Conservation (phyloP, 2,888 invertebrate genomes). For the Tetragnatha montana region DNA sequence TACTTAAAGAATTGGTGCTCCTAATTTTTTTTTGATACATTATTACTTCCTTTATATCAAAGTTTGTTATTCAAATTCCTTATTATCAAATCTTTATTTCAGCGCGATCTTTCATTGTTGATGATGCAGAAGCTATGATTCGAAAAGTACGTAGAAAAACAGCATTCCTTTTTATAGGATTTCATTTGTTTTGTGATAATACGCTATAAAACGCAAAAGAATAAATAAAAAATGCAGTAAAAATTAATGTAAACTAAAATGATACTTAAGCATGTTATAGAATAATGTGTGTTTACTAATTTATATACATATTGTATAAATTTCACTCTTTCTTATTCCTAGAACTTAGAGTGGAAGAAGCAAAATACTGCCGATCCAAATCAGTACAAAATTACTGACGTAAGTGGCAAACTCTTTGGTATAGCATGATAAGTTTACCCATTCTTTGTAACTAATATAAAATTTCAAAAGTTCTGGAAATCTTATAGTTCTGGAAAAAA, state of each 20-base stretch:
- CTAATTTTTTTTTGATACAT: no score
- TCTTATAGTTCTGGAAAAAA: no score
- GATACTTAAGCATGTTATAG: no score
- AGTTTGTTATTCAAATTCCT: no score
- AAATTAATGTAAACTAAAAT: no score
- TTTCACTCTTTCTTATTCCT: background rate
- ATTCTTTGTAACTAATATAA: no score
- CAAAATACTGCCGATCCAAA: background rate
- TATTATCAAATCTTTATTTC: background rate
- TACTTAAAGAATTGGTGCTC: no score
- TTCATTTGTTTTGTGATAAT: no score
- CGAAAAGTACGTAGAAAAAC: slow-evolving; percentile 30
- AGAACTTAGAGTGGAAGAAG: slow-evolving; percentile 21
- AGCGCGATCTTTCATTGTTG: slow-evolving; percentile 48
- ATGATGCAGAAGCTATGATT: slow-evolving; percentile 52
- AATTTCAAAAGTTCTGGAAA: no score
- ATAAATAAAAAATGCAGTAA: background rate
- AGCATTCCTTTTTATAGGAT: no score
- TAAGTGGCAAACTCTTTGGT: background rate
- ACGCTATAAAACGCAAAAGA: background rate
- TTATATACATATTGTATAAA: background rate
- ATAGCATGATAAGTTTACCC: no score
- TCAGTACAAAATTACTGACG: slow-evolving; percentile 7
- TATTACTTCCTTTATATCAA: no score
- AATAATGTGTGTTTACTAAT: background rate